phyloP scores from a whole-genome alignment of 2,888 invertebrate genomes.

The Megaustenia siamemsis region DNA sequence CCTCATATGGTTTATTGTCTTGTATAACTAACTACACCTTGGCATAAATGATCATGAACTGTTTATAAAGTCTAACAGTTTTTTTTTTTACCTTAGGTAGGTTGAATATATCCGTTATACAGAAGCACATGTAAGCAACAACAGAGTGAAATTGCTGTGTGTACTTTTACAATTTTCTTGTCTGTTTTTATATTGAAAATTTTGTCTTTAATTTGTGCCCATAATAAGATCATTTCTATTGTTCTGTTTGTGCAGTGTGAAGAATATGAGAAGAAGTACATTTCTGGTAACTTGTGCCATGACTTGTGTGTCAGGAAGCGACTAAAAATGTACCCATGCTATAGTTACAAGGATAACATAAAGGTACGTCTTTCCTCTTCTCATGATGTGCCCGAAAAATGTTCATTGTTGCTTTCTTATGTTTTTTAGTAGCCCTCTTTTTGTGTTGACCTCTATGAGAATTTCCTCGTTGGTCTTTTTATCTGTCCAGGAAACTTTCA shows the following conservation, averaged over 20 bases:
- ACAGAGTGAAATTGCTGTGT: background rate
- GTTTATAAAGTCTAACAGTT: too few species aligned
- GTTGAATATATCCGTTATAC: background rate
- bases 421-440: too few species aligned
- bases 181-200: background rate
- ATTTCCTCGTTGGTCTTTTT: too few species aligned
- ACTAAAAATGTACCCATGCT: slow-evolving; percentile 58
- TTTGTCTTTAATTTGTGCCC: background rate
- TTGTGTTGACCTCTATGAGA: too few species aligned
- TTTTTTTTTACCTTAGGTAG: background rate
- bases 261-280: slow-evolving; percentile 63
- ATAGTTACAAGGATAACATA: slow-evolving; percentile 13
- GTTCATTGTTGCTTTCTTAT: too few species aligned
- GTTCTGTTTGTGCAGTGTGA: slow-evolving; percentile 61
- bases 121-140: background rate
- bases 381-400: too few species aligned
- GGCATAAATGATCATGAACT: too few species aligned
- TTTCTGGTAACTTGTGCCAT: slow-evolving; percentile 67
- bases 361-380: too few species aligned
- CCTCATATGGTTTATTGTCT: too few species aligned
- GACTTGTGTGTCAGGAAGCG: slow-evolving; percentile 64
- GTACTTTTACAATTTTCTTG: background rate
- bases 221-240: background rate
- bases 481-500: too few species aligned
- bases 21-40: too few species aligned